Conservation (phyloP, 1,140 invertebrate species). For the Macrobrachium nipponense region DNA sequence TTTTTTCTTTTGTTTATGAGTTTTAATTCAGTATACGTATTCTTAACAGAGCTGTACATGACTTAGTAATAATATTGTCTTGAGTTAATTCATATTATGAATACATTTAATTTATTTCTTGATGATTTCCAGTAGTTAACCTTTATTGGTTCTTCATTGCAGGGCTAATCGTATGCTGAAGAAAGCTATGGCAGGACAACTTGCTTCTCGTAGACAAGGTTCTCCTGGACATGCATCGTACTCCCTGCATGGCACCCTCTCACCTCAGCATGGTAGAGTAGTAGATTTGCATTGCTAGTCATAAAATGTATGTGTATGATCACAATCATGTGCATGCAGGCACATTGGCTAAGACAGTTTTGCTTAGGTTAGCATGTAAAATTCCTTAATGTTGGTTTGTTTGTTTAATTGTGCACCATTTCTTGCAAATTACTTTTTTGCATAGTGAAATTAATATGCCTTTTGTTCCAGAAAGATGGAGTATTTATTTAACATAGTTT, state of each 20-base stretch:
- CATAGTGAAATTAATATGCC: no score
- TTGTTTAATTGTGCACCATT: no score
- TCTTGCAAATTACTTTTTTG: no score
- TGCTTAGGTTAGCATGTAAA: no score
- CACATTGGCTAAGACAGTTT: no score
- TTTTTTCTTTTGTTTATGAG: no score
- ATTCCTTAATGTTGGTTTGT: no score
- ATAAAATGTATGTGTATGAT: background rate
- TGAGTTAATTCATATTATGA: background rate
- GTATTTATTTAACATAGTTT: no score
- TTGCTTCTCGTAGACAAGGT: slow-evolving; percentile 53
- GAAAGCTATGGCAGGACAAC: slow-evolving; percentile 43
- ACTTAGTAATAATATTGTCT: no score
- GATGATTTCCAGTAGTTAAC: background rate
- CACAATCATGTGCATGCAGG: background rate
- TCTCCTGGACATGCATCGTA: slow-evolving; percentile 52
- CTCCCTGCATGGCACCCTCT: slow-evolving; percentile 58
- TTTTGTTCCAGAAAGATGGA: no score
- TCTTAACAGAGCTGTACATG: no score
- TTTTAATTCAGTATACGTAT: no score
- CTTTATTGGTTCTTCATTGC: background rate
- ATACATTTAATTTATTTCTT: background rate
- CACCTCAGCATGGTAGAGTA: slow-evolving; percentile 57
- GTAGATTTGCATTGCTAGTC: slow-evolving; percentile 42
- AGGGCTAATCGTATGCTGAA: slow-evolving; percentile 45